phyloP scores from a whole-genome alignment of 2,113 vertebrate genomes.

The Salvelinus alpinus region DNA sequence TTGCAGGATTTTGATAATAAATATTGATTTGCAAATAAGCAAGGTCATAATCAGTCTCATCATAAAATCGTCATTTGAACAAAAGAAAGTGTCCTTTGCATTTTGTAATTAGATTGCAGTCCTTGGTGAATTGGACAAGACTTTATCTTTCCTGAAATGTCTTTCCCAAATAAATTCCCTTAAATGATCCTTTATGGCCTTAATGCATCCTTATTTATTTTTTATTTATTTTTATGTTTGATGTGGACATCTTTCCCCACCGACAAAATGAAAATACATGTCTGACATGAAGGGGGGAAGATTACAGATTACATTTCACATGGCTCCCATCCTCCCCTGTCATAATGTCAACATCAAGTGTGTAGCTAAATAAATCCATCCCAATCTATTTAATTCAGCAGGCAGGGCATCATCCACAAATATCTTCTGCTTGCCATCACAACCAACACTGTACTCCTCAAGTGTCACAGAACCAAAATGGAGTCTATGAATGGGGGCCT shows the following conservation, averaged over 20 bases:
- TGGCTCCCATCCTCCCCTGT: neutral
- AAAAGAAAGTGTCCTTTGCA: conserved; percentile 41
- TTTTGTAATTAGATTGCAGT: conserved; percentile 46
- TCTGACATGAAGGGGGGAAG: conserved; percentile 31
- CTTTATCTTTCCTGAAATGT: conserved; percentile 40
- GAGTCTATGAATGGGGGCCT: neutral
- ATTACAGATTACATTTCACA: conserved; percentile 34
- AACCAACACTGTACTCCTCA: neutral
- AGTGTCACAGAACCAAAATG: conserved; percentile 7
- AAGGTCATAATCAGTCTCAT: conserved; percentile 40
- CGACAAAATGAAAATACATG: conserved; percentile 52
- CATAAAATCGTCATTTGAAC: conserved; percentile 34
- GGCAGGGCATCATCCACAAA: conserved; percentile 18
- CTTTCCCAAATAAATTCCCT: conserved; percentile 24
- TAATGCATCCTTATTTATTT: too few relatives aligned
- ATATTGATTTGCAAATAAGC: conserved; percentile 18
- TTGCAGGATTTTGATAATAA: neutral
- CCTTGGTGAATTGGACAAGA: conserved; percentile 42
- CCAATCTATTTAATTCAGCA: conserved; percentile 6
- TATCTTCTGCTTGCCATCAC: conserved; percentile 23
- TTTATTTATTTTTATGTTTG: too few relatives aligned
- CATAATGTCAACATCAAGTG: conserved; percentile 35
- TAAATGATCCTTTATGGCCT: too few relatives aligned
- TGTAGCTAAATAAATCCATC: conserved; percentile 9
- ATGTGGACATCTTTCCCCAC: conserved; percentile 29